Evolutionary conservation across 1,140 invertebrate genomes (phyloP), one percentile per base, ranked within the genome.

Genomic region (Trichonephila clavata): DNA sequence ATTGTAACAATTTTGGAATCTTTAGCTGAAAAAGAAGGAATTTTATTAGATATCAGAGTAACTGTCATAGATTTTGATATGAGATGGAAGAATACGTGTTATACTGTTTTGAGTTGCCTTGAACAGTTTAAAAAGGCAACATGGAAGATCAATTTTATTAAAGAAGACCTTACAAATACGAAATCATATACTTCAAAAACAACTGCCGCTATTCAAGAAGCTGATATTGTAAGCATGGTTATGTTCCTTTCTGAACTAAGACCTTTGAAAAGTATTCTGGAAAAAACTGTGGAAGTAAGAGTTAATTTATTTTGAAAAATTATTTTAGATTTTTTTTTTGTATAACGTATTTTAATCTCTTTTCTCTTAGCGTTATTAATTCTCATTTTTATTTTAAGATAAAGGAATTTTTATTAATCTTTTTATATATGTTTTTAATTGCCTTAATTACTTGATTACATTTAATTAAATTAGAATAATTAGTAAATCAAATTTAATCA

Each of bases 81-180:
- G 20, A 63, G 10, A 8, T 87, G 86, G 86, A 65, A 65, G 16
- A 87, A 43, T 32, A 87, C 86, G 18, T 63, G 60, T 14, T 39
- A 39, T 63, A 57, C 50, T 3, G 86, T 87, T 65, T 27, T 87
- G 16, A 43, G 20, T 13, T 63, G 86, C 39, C 60, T 87, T 13
- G 20, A 87, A 57, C 20, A 61, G 10, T 87, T 87, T 21, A 60
- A 18, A 6, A 43, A 39, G 7, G 16, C n/a, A 4, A 61, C 86
- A 32, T 87, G 60, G 86, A 87, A 63, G 10, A 87, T 63, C 16
- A 43, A 39, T n/a, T 87, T 87, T 39, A 10, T 87, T 43, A 8
- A 43, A 39, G 7, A 2, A 32, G 86, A 87, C 21, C 16, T 87
- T 24, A 63, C 60, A 21, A 5, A 63, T 10, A 10, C 6, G 20